Conservation (phyloP, 2,888 invertebrate genomes). For the Netelia fuscicornis region DNA sequence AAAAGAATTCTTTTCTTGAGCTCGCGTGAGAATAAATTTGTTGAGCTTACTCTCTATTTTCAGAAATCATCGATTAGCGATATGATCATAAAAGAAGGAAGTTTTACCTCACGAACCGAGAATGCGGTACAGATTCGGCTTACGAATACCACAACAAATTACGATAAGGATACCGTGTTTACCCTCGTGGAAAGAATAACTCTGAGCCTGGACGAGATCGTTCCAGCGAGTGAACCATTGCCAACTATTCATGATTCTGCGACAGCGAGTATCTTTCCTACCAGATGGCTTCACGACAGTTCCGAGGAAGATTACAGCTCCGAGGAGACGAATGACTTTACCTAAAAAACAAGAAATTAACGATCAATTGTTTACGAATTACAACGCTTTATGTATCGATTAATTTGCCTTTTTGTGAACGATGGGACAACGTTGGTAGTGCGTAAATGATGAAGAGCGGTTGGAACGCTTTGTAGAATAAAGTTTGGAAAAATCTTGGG, state of each 20-base stretch:
- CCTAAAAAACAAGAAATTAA: neutral
- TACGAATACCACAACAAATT: neutral
- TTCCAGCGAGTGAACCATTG: conserved; percentile 52
- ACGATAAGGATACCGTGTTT: neutral
- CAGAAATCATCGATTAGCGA: conserved; percentile 43
- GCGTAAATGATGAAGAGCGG: neutral
- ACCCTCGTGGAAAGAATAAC: conserved; percentile 52
- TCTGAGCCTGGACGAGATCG: conserved; percentile 54
- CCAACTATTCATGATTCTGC: conserved; percentile 47
- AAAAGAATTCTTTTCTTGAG: neutral
- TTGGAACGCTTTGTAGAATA: neutral
- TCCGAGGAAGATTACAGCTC: conserved; percentile 34
- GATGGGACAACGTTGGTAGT: neutral
- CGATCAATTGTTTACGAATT: neutral
- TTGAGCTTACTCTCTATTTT: neutral
- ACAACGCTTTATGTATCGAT: neutral
- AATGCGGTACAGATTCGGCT: neutral
- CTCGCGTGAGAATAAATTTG: neutral
- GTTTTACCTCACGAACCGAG: conserved; percentile 39
- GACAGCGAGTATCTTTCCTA: conserved; percentile 48
- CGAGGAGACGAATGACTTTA: neutral
- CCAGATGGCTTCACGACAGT: conserved; percentile 46
- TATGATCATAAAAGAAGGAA: conserved; percentile 10
- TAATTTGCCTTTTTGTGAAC: neutral
- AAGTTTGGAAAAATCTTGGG: too few relatives aligned